Percentiles rank a stretch among this genome's conserved stretches.
Evolutionary conservation across 2,797 vertebrate species (phyloP).

Genomic region (Potorous gilbertii): DNA sequence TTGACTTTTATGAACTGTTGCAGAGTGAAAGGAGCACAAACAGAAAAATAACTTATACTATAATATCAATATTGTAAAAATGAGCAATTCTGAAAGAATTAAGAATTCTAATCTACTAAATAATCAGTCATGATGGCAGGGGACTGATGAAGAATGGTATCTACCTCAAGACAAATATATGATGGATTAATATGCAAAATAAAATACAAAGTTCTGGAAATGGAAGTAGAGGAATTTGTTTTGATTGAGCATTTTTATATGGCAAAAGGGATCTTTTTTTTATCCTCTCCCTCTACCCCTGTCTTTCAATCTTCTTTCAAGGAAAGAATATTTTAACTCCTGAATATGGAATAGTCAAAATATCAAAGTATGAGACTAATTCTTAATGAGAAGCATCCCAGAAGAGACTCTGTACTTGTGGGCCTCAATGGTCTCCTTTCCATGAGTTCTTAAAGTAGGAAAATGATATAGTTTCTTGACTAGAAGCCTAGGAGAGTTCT

Average conservation of each 20-base stretch:
- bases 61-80: neutral
- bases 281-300: rapidly evolving
- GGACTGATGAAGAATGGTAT: neutral
- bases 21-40: neutral
- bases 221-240: neutral
- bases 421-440: neutral
- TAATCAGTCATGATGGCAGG: neutral
- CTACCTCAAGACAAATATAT: neutral
- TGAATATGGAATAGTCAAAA: neutral
- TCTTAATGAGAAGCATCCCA: neutral
- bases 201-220: neutral
- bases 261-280: neutral
- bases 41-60: neutral
- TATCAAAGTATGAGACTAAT: neutral
- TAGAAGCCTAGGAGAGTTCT: neutral
- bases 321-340: neutral
- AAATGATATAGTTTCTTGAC: neutral
- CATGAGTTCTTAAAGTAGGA: neutral
- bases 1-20: neutral
- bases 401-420: neutral
- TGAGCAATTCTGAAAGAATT: neutral
- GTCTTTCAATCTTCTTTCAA: neutral
- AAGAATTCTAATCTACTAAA: neutral
- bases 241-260: neutral
- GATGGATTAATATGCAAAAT: neutral